Percentiles rank a stretch among this genome's conserved stretches.
These are phyloP conservation scores for Lymantria dispar DNA, from an alignment of 2,888 invertebrate genomes.

Conservation along the genomic window DNA sequence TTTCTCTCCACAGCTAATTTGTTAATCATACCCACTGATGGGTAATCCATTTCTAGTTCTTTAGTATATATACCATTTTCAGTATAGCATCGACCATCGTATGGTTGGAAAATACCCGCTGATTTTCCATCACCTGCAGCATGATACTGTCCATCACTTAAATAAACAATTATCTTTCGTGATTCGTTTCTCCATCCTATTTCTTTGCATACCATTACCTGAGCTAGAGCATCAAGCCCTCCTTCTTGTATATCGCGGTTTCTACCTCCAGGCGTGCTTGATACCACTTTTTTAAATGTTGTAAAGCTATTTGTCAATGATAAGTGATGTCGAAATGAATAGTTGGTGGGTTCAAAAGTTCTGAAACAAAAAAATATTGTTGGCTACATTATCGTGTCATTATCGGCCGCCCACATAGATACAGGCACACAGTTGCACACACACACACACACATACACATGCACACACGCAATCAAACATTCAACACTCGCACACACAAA, in stretches of 20 bases:
- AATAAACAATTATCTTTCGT: slow-evolving; percentile 88
- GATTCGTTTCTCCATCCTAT: slow-evolving; percentile 91
- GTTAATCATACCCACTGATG: slow-evolving; percentile 87
- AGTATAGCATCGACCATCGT: slow-evolving; percentile 87
- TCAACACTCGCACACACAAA: too few species aligned
- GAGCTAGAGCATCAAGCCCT: slow-evolving; percentile 94
- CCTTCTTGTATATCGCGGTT: slow-evolving; percentile 90
- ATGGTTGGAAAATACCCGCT: slow-evolving; percentile 86
- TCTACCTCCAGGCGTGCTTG: slow-evolving; percentile 62
- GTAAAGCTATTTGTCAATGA: slow-evolving; percentile 82
- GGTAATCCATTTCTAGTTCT: slow-evolving; percentile 87
- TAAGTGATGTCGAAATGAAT: slow-evolving; percentile 90
- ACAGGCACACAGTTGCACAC: too few species aligned
- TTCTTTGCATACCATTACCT: slow-evolving; percentile 84
- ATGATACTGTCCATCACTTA: slow-evolving; percentile 91
- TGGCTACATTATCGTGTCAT: too few species aligned
- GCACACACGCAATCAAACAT: too few species aligned
- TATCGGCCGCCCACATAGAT: too few species aligned
- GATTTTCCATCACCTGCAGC: slow-evolving; percentile 90
- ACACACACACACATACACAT: too few species aligned
- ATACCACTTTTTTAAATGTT: slow-evolving; percentile 64
- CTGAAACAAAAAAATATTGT: slow-evolving; percentile 18
- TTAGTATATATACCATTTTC: slow-evolving; percentile 77
- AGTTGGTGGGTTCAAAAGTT: slow-evolving; percentile 48
- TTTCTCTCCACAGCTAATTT: slow-evolving; percentile 53